Base-by-base conservation (phyloP, 2,113 vertebrate genomes). In the Paramormyrops kingsleyae region DNA sequence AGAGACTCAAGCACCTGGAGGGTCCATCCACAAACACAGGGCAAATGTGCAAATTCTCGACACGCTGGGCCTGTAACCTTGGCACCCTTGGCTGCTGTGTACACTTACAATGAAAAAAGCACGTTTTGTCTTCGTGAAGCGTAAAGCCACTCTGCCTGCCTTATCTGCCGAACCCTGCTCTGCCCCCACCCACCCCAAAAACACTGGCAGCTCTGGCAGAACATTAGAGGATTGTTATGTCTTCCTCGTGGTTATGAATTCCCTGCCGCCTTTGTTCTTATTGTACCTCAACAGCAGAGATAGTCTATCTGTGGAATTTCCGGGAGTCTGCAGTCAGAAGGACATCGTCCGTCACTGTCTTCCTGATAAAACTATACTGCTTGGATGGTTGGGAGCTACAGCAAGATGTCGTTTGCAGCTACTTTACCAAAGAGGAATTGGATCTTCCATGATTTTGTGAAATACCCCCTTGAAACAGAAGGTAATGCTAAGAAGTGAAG, bases 231-330 rank as follows among this genome's bases (percentile, higher is more conserved):
- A 70, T 91, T 93, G 89, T 93, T 94, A 50, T 93, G 24, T 93
- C 94, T 94, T 89, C 84, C 62, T 90, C 44, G 0, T 17, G 89
- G 89, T 47, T 27, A 46, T 59, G 4, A 83, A 19, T 52, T 70
- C 74, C 39, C 87, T 62, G 70, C 46, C 88, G 6, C 91, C 88
- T 89, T 49, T 91, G 87, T 50, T n/a, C 19, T 56, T 90, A 66
- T 90, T 91, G 80, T 74, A 70, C 49, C 39, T 53, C 50, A 21
- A 35, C 53, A 86, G 53, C 12, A 66, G 31, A 52, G 94, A 94
- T 94, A 91, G 90, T 70, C 74, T 92, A 92, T 94, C 94, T 94
- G 56, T 93, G 90, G 91, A 89, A 94, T 93, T 84, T 90, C 89
- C 90, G 91, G 91, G 94, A 94, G 93, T 94, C 84, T 87, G 27